phyloP scores from a whole-genome alignment of 2,113 vertebrate species.

The Apaloderma vittatum region DNA sequence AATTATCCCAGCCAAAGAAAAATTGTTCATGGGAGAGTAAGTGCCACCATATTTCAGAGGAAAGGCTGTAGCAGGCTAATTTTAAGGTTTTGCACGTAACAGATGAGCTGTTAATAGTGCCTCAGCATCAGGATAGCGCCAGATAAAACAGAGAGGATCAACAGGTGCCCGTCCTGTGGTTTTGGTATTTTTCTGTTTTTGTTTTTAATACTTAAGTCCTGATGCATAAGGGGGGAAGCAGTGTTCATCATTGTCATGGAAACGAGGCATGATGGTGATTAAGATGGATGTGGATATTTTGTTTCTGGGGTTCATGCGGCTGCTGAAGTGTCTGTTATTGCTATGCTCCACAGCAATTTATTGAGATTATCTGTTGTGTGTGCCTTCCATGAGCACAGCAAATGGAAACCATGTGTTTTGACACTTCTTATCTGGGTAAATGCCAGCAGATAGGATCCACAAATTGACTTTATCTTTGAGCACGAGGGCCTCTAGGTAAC shows the following conservation, averaged over 20 bases:
- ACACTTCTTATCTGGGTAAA: background rate
- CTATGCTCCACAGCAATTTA: background rate
- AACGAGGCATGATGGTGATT: background rate
- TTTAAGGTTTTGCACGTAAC: background rate
- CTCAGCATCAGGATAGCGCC: background rate
- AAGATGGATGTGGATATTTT: background rate
- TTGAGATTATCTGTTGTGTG: background rate
- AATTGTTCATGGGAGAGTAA: background rate
- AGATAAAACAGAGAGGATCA: background rate
- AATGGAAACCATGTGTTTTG: background rate
- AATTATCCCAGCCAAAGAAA: background rate
- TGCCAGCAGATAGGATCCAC: background rate
- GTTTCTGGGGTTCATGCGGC: background rate
- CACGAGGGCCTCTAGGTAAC: background rate
- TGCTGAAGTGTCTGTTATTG: background rate
- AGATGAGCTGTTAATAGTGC: background rate
- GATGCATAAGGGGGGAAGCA: background rate
- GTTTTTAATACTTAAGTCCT: background rate
- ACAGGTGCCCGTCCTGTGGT: background rate
- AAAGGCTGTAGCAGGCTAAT: background rate
- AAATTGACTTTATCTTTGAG: background rate
- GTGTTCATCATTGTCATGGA: background rate
- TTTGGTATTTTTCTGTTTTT: background rate
- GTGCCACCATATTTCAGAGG: background rate
- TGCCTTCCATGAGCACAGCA: fast-evolving